Evolutionary conservation across 2,888 invertebrate genomes (phyloP).

Genomic region (Romanomermis culicivorax): DNA sequence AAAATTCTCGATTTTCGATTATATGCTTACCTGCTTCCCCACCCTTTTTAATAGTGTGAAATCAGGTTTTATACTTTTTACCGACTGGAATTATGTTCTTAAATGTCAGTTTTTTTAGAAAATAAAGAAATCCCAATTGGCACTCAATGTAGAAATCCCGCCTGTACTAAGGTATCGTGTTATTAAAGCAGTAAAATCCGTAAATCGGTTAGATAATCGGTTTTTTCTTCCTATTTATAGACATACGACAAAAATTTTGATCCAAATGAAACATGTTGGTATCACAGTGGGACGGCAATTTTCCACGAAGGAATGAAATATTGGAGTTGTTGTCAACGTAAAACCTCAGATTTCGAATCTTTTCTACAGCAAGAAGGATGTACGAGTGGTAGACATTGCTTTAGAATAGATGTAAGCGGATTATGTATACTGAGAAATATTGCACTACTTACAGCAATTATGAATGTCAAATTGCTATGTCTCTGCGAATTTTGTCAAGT

Average conservation of each 20-base stretch:
- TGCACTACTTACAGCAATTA: no score
- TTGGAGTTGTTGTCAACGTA: conserved; percentile 84
- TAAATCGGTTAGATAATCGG: no score
- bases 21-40: no score
- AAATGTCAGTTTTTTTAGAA: no score
- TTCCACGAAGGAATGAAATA: conserved; percentile 92
- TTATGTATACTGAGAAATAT: neutral
- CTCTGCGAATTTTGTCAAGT: no score
- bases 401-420: conserved; percentile 44
- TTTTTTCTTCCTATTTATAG: no score
- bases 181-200: neutral
- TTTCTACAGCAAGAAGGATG: conserved; percentile 85
- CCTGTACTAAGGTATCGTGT: conserved; percentile 41
- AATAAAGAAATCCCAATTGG: conserved; percentile 38
- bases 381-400: conserved; percentile 56
- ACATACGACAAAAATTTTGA: conserved; percentile 46
- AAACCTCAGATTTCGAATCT: conserved; percentile 73
- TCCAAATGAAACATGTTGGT: conserved; percentile 43
- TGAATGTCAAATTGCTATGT: no score
- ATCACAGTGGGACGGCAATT: conserved; percentile 70
- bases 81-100: no score
- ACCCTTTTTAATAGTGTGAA: no score
- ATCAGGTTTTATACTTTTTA: no score
- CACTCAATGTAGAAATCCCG: conserved; percentile 61
- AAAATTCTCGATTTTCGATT: no score